Percentiles rank a stretch among this genome's conserved stretches.
phyloP scores from a whole-genome alignment of 2,113 vertebrate species.

The Podarcis cretensis region DNA sequence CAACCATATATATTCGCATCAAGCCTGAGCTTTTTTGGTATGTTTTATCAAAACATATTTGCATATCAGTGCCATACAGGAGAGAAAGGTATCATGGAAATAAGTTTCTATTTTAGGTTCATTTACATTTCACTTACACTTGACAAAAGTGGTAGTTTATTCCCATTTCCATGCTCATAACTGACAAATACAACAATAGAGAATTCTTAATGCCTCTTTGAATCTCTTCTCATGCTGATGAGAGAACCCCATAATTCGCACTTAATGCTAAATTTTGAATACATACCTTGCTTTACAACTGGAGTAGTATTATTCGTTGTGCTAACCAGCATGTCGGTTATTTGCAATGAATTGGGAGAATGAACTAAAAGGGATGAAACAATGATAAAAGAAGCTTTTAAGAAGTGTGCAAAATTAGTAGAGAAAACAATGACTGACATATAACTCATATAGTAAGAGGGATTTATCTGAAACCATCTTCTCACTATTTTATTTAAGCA shows the following conservation, averaged over 20 bases:
- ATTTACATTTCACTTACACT: too few relatives aligned
- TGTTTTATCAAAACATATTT: background rate
- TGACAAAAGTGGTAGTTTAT: too few relatives aligned
- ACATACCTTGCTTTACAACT: slow-evolving; percentile 22
- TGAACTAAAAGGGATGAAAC: background rate
- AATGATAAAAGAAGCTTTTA: fast-evolving
- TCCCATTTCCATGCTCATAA: too few relatives aligned
- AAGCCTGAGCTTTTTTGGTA: background rate
- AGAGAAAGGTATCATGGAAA: background rate
- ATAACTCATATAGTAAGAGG: background rate
- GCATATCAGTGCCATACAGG: background rate
- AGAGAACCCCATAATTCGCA: background rate
- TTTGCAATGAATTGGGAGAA: slow-evolving; percentile 44
- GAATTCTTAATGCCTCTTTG: background rate
- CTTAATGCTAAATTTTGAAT: slow-evolving; percentile 60
- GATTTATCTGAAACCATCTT: background rate
- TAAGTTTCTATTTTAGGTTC: background rate
- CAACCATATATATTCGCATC: background rate
- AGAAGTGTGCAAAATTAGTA: background rate
- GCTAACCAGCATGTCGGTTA: background rate
- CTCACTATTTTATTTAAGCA: background rate
- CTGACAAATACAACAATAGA: too few relatives aligned
- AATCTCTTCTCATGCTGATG: background rate
- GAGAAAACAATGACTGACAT: background rate
- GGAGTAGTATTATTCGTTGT: slow-evolving; percentile 19